Evolutionary conservation across 2,113 vertebrate species (phyloP), one percentile per base, ranked within the genome.

Genomic region (Xenopus laevis): DNA sequence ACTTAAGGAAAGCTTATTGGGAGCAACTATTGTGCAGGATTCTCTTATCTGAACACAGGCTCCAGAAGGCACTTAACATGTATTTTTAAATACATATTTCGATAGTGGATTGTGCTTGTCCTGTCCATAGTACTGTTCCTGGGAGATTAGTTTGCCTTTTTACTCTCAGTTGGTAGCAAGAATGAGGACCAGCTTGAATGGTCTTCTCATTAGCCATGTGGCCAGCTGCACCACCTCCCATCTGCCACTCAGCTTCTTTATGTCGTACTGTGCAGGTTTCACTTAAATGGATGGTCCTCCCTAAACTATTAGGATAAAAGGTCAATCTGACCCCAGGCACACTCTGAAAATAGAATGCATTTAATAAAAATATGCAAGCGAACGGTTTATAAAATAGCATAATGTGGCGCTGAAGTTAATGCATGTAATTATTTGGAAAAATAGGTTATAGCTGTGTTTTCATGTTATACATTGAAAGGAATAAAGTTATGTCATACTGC

Each of bases 281-380:
- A 23, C 10, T 60, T 60, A 60, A 60, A 60, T 21, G 21, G 58
- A 55, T 23, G 20, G 58, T 2, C 87, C 91, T 89, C 84, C 82
- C 89, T 87, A 91, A 89, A 86, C 91, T 85, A 66, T 93, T 93
- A 94, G 53, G 53, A 50, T 50, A 50, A 50, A 50, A 50, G 47
- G 47, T 50, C 47, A 50, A 2, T 16, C 47, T 13, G 47, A 50
- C 11, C 47, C 11, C 47, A 50, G 47, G 47, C 47, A 50, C 47
- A 50, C 3, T 13, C 1, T 10, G 1, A 50, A 9, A 2, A 50
- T 50, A 12, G 47, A 50, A 50, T 50, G 11, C 15, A 50, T 50
- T 47, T 50, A 50, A 50, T 10, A 50, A 50, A 50, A 10, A 12
- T 50, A 12, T 50, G 6, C 47, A 50, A 13, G 47, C 1, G 10